phyloP scores from a whole-genome alignment of 1,140 invertebrate genomes.

The Drosophila prosaltans region DNA sequence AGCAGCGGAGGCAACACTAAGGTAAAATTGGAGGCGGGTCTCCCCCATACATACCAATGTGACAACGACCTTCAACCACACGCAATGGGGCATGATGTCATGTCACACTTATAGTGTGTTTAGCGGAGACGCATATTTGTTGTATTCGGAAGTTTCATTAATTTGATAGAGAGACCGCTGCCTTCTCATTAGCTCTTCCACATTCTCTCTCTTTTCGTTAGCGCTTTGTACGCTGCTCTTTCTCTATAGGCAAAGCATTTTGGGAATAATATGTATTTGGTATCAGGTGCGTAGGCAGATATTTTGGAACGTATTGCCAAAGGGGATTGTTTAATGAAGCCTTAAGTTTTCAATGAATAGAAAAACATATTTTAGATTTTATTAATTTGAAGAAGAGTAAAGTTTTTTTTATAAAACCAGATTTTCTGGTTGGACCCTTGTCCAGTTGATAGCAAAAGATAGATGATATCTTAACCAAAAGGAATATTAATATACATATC shows the following conservation, averaged over 20 bases:
- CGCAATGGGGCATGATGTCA: conserved; percentile 61
- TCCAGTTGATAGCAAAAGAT: too few species aligned
- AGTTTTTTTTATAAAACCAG: too few species aligned
- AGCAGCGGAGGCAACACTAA: conserved; percentile 83
- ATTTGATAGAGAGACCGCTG: conserved; percentile 41
- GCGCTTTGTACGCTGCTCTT: background rate
- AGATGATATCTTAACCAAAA: too few species aligned
- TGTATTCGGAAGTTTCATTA: conserved; percentile 58
- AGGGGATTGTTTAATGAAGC: background rate
- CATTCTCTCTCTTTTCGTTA: background rate
- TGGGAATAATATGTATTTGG: conserved; percentile 3
- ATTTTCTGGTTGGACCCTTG: too few species aligned
- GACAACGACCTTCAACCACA: conserved; percentile 38
- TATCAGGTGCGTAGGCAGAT: background rate
- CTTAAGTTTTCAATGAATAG: too few species aligned
- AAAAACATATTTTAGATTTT: too few species aligned
- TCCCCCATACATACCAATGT: conserved; percentile 24
- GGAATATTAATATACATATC: too few species aligned
- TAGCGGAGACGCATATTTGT: conserved; percentile 19
- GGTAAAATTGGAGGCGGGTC: conserved; percentile 54
- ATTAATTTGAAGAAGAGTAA: too few species aligned
- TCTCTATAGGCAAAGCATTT: conserved; percentile 2
- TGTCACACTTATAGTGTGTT: conserved; percentile 63
- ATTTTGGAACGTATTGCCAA: background rate
- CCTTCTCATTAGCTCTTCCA: conserved; percentile 25